Evolutionary conservation across 2,888 invertebrate genomes (phyloP).

Genomic region (Bugulina stolonifera): DNA sequence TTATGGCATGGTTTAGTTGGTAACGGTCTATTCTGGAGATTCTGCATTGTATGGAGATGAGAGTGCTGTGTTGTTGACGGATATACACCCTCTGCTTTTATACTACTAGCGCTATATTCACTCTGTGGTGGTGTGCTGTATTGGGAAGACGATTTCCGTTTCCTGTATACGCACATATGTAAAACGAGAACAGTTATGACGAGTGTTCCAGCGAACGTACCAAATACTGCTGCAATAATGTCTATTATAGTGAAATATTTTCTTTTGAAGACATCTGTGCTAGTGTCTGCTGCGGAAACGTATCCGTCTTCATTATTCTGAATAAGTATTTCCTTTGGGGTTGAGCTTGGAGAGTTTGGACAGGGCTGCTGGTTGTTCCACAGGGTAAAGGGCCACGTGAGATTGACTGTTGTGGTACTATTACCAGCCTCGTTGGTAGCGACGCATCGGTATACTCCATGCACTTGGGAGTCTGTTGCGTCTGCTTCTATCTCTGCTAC

Average conservation of each 20-base stretch:
- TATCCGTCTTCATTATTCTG: background rate
- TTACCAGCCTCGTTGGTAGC: slow-evolving; percentile 14
- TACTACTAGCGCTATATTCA: slow-evolving; percentile 21
- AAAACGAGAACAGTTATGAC: background rate
- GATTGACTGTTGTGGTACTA: background rate
- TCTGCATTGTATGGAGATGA: background rate
- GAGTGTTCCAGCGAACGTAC: slow-evolving; percentile 20
- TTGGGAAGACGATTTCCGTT: background rate
- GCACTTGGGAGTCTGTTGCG: background rate
- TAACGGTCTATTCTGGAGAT: slow-evolving; percentile 1
- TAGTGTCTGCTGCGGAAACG: background rate
- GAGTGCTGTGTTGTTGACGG: background rate
- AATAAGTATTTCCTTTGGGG: slow-evolving; percentile 9
- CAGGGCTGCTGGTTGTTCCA: background rate
- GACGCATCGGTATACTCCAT: background rate
- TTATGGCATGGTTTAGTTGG: slow-evolving; percentile 17
- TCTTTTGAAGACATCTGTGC: slow-evolving; percentile 7
- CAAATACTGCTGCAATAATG: slow-evolving; percentile 14
- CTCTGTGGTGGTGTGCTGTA: slow-evolving; percentile 17
- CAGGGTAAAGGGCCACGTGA: background rate
- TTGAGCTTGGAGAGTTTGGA: background rate
- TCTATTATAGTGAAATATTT: slow-evolving; percentile 25
- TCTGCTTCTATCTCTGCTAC: background rate
- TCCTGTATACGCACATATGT: slow-evolving; percentile 22
- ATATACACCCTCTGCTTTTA: background rate